Percentiles rank a stretch among this genome's conserved stretches.
Evolutionary conservation across 2,888 invertebrate species (phyloP).

Genomic region (Mythimna loreyi): DNA sequence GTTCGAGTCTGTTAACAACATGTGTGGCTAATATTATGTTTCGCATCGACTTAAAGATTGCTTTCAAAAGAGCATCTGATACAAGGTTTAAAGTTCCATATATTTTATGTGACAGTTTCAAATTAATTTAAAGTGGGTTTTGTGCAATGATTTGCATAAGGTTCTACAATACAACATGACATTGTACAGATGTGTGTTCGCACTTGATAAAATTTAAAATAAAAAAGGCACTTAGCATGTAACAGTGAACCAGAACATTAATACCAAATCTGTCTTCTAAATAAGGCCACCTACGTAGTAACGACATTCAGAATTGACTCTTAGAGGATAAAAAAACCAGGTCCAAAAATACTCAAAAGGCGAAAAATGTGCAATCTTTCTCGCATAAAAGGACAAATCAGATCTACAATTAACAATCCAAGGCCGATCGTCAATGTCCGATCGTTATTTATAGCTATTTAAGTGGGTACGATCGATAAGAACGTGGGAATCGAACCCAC

Average conservation of each 20-base stretch:
- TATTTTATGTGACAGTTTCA: slow-evolving; percentile 25
- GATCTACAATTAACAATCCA: slow-evolving; percentile 53
- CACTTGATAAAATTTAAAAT: slow-evolving; percentile 32
- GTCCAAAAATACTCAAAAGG: slow-evolving; percentile 25
- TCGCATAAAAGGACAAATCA: slow-evolving; percentile 43
- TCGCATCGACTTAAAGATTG: slow-evolving; percentile 22
- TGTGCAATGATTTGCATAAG: slow-evolving; percentile 20
- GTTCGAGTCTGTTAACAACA: slow-evolving; percentile 49
- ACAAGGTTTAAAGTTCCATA: slow-evolving; percentile 33
- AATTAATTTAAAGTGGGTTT: slow-evolving; percentile 26
- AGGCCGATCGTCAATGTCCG: slow-evolving; percentile 53
- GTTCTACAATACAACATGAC: slow-evolving; percentile 18
- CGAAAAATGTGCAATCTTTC: slow-evolving; percentile 41
- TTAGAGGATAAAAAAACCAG: slow-evolving; percentile 7
- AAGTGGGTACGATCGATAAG: slow-evolving; percentile 64
- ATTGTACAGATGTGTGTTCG: slow-evolving; percentile 30
- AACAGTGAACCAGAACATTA: slow-evolving; percentile 22
- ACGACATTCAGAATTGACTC: slow-evolving; percentile 9
- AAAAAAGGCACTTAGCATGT: slow-evolving; percentile 32
- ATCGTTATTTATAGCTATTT: slow-evolving; percentile 62
- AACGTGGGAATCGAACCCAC: slow-evolving; percentile 68
- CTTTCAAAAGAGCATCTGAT: slow-evolving; percentile 40
- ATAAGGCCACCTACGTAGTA: slow-evolving; percentile 52
- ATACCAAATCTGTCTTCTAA: slow-evolving; percentile 36
- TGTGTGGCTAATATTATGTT: slow-evolving; percentile 54